Evolutionary conservation across 2,113 vertebrate species (phyloP).

Genomic region (Rhinichthys klamathensis): DNA sequence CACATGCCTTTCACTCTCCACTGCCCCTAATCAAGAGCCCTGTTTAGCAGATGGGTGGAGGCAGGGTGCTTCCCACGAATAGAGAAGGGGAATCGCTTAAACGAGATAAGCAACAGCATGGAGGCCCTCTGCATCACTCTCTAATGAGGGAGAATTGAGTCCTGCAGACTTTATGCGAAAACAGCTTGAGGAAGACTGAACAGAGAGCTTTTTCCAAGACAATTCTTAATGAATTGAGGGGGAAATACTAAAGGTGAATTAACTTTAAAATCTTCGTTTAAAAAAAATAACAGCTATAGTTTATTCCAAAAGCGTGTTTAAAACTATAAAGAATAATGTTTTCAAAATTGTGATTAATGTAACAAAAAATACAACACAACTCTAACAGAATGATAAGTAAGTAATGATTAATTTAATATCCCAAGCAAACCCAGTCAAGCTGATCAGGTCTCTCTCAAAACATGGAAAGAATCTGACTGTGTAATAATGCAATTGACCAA

Average conservation of each 20-base stretch:
- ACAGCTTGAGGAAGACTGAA: constrained; percentile 20
- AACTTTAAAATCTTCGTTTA: background rate
- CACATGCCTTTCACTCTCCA: constrained; percentile 40
- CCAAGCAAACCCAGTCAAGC: background rate
- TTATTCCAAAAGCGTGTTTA: background rate
- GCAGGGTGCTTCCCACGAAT: constrained; percentile 23
- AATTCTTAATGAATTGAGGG: background rate
- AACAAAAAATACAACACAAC: background rate
- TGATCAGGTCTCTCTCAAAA: too few relatives aligned
- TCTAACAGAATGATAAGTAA: background rate
- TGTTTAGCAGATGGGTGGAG: constrained; percentile 24
- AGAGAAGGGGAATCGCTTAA: constrained; percentile 18
- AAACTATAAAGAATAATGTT: background rate
- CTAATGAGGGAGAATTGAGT: constrained; percentile 32
- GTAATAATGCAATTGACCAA: background rate
- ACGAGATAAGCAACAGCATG: constrained; percentile 21
- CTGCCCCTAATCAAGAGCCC: constrained; percentile 41
- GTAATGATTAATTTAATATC: constrained; percentile 11
- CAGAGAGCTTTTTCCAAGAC: constrained; percentile 8
- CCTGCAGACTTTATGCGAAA: constrained; percentile 12
- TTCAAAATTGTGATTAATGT: background rate
- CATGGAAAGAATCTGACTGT: background rate
- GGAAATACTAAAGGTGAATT: background rate
- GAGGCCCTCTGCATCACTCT: constrained; percentile 21
- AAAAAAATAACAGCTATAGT: background rate